Evolutionary conservation across 2,113 vertebrate species (phyloP).

Genomic region (Indicator maculatus): DNA sequence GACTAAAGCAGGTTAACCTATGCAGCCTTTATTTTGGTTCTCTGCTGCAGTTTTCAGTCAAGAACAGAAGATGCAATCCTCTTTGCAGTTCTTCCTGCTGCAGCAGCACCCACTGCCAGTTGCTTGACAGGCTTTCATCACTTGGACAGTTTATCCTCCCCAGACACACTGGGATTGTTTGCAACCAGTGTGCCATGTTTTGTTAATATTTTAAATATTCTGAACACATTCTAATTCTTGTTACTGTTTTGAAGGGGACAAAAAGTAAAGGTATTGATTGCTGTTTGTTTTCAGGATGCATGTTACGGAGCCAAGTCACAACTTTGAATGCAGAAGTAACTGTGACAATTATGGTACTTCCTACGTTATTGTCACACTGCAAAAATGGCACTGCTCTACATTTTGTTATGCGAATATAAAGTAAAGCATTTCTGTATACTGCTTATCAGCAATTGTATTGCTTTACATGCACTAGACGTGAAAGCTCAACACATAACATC

Average conservation of each 20-base stretch:
- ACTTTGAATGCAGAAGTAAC: neutral
- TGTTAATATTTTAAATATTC: neutral
- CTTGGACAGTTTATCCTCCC: neutral
- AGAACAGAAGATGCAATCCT: neutral
- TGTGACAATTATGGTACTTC: conserved; percentile 20
- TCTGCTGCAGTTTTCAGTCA: neutral
- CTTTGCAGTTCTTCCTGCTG: neutral
- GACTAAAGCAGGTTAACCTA: neutral
- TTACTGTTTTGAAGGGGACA: neutral
- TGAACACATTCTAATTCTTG: neutral
- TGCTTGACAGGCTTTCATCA: neutral
- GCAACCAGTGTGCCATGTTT: neutral
- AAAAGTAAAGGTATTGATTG: conserved; percentile 10
- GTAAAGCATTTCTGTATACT: neutral
- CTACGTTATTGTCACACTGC: neutral
- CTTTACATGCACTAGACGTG: neutral
- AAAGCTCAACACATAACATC: conserved; percentile 32
- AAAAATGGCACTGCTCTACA: neutral
- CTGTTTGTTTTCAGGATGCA: neutral
- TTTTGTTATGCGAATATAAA: neutral
- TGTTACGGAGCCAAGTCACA: neutral
- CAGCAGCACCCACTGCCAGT: neutral
- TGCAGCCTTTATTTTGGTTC: neutral
- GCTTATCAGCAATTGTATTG: neutral
- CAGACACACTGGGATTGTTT: neutral